Base-by-base conservation (phyloP, 2,797 vertebrate species). In the Sebastes glaucus region DNA sequence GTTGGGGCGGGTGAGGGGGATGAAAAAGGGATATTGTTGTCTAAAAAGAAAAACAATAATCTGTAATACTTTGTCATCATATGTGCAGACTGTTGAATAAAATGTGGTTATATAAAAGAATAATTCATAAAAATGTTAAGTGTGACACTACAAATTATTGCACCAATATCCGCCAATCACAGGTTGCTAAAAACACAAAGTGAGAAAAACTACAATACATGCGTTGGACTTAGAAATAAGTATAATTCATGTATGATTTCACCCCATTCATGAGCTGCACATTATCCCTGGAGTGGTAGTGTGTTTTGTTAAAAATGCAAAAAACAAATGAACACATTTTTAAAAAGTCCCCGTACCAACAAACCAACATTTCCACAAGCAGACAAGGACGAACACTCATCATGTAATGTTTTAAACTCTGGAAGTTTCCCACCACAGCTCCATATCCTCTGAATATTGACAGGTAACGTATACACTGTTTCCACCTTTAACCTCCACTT, bases 401-500 rank as follows among this genome's bases (percentile, higher is more conserved):
- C 59, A n/a, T 10, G n/a, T 60, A 9, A 27, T 11, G 20, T 65
- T 65, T 69, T 66, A 22, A 67, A 30, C 53, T 33, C 22, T 35
- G 46, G 20, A 72, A n/a, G 68, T 75, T 85, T 88, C 83, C 86
- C 86, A 87, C 63, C 60, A 1, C 33, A 13, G 46, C 32, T 46
- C 42, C 16, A n/a, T 8, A 3, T 68, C 33, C 65, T 74, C 82
- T 64, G 73, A 28, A 52, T 55, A 74, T 52, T 81, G 32, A 83
- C 64, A 23, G 35, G 74, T 83, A 27, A 85, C 79, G 80, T 56
- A 83, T 69, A 68, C 59, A 27, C 74, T 4, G 23, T 56, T 62
- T 77, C 85, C 65, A 83, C 88, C 87, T 90, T 80, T 79, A 33
- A 82, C 87, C 86, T 68, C 63, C 2, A 71, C 77, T 84, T 87